phyloP scores from a whole-genome alignment of 2,888 invertebrate species.

The Auanema freiburgensis region DNA sequence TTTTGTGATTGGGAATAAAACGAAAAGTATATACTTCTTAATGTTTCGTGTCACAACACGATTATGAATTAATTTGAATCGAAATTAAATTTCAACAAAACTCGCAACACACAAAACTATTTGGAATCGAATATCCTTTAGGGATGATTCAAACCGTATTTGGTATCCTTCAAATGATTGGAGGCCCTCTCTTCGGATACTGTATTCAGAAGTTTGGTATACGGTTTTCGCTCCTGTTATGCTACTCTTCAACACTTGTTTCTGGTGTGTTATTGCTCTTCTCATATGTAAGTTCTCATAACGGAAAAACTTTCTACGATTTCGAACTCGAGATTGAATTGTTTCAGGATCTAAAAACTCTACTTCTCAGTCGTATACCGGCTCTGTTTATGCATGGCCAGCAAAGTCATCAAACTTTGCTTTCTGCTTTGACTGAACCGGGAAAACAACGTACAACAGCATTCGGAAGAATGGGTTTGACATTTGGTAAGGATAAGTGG shows the following conservation, averaged over 20 bases:
- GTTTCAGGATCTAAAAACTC: conserved; percentile 39
- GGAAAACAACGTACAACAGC: conserved; percentile 54
- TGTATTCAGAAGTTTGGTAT: conserved; percentile 47
- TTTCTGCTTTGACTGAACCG: conserved; percentile 49
- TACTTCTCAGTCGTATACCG: conserved; percentile 42
- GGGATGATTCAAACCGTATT: conserved; percentile 52
- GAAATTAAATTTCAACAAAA: neutral
- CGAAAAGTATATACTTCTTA: too few species aligned
- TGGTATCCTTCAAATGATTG: conserved; percentile 51
- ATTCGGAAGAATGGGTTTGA: conserved; percentile 52
- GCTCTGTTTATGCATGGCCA: conserved; percentile 55
- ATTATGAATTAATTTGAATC: too few species aligned
- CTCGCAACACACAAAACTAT: neutral
- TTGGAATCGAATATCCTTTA: conserved; percentile 10
- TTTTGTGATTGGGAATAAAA: too few species aligned
- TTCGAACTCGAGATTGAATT: too few species aligned
- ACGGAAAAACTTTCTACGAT: too few species aligned
- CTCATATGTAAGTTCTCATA: conserved; percentile 30
- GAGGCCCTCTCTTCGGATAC: conserved; percentile 51
- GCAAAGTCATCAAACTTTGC: conserved; percentile 53
- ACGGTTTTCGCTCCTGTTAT: conserved; percentile 34
- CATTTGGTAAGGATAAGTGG: conserved; percentile 39
- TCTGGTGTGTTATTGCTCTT: conserved; percentile 39
- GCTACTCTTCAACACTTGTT: conserved; percentile 37
- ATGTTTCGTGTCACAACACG: neutral